These are phyloP conservation scores for Erebia ligea DNA, from an alignment of 2,888 invertebrate genomes.

Conservation along the genomic window DNA sequence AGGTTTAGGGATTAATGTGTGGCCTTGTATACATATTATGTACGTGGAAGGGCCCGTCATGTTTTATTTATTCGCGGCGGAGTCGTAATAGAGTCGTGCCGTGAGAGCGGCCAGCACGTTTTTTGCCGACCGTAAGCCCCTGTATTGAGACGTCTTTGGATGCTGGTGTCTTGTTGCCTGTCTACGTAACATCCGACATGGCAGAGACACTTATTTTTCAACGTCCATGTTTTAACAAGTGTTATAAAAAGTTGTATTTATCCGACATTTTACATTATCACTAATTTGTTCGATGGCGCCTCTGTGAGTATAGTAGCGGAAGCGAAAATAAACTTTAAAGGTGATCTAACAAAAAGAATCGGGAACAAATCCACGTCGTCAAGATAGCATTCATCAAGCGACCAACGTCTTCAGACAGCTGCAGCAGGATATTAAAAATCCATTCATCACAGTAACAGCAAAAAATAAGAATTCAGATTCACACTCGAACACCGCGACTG, in stretches of 20 bases:
- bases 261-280: constrained; percentile 10
- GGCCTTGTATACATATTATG: constrained; percentile 49
- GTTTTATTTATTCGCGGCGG: constrained; percentile 81
- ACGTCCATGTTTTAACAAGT: constrained; percentile 55
- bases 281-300: constrained; percentile 12
- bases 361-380: constrained; percentile 29
- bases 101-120: constrained; percentile 78
- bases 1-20: constrained; percentile 38
- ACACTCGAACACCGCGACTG: constrained; percentile 74
- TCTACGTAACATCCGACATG: constrained; percentile 74
- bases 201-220: constrained; percentile 72
- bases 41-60: constrained; percentile 81
- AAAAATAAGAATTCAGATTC: constrained; percentile 79
- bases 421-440: constrained; percentile 78
- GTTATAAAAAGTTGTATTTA: constrained; percentile 21
- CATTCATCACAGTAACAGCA: constrained; percentile 73
- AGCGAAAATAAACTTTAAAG: constrained; percentile 1
- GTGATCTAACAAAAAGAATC: constrained; percentile 13
- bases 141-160: constrained; percentile 81
- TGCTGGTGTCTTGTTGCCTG: constrained; percentile 80
- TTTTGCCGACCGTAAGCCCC: constrained; percentile 73
- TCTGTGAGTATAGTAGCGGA: background rate
- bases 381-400: constrained; percentile 59
- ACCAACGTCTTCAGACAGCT: constrained; percentile 62
- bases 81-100: constrained; percentile 82